These are phyloP conservation scores for Leucophenga montana DNA, from an alignment of 2,888 invertebrate species.

Conservation along the genomic window DNA sequence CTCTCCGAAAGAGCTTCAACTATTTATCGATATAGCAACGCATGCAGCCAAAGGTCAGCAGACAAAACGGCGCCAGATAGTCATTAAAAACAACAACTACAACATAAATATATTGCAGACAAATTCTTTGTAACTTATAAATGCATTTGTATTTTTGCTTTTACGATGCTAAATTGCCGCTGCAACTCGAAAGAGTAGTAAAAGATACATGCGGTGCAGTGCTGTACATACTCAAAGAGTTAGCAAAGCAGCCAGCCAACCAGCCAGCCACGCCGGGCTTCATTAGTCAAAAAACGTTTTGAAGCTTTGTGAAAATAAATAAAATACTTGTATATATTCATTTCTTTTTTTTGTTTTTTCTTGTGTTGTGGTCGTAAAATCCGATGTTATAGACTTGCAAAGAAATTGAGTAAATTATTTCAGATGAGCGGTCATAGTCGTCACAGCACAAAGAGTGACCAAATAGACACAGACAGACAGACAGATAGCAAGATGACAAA, in stretches of 20 bases:
- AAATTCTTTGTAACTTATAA: conserved; percentile 50
- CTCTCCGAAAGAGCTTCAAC: not conserved
- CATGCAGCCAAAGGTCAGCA: conserved; percentile 61
- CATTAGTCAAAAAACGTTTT: conserved; percentile 16
- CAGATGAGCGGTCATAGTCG: not conserved
- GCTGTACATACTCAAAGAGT: not conserved
- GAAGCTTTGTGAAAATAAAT: conserved; percentile 6
- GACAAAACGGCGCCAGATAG: conserved; percentile 58
- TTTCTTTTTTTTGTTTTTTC: too few species aligned
- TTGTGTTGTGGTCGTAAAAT: too few species aligned
- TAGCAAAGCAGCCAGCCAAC: not conserved
- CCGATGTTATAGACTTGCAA: too few species aligned
- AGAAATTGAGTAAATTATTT: conserved; percentile 4
- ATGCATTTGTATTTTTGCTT: conserved; percentile 11
- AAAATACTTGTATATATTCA: too few species aligned
- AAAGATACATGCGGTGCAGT: conserved; percentile 35
- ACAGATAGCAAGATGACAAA: too few species aligned
- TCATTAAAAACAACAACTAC: conserved; percentile 47
- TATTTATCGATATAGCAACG: conserved; percentile 31
- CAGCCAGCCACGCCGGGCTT: not conserved
- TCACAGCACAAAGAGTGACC: too few species aligned
- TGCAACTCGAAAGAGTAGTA: not conserved
- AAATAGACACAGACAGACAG: too few species aligned
- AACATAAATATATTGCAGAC: conserved; percentile 18
- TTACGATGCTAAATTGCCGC: conserved; percentile 29